phyloP scores from a whole-genome alignment of 2,888 invertebrate genomes.

The Tineola bisselliella region DNA sequence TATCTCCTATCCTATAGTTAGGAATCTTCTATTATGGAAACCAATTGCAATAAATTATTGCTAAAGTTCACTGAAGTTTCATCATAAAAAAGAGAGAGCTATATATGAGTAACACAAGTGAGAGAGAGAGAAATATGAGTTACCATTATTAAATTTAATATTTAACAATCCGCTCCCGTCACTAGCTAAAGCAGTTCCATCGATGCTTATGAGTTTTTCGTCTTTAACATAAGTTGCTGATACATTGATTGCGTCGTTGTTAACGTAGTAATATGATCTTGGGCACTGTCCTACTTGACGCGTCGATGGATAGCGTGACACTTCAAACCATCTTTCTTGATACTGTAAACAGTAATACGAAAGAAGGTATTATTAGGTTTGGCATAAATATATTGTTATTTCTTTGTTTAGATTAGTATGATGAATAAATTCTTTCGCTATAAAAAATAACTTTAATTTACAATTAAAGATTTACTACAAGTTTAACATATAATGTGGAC shows the following conservation, averaged over 20 bases:
- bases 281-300: constrained; percentile 71
- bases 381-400: background rate
- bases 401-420: background rate
- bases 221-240: constrained; percentile 39
- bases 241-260: constrained; percentile 25
- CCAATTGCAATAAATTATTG: too few relatives aligned
- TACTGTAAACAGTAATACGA: constrained; percentile 32
- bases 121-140: too few relatives aligned
- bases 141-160: constrained; percentile 63
- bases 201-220: constrained; percentile 50
- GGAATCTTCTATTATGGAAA: too few relatives aligned
- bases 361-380: too few relatives aligned
- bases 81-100: too few relatives aligned
- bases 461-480: too few relatives aligned
- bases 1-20: too few relatives aligned
- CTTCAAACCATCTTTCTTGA: constrained; percentile 72
- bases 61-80: too few relatives aligned
- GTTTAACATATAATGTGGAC: too few relatives aligned
- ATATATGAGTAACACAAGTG: too few relatives aligned
- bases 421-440: background rate
- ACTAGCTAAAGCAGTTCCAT: constrained; percentile 54
- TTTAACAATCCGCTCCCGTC: constrained; percentile 60
- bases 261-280: constrained; percentile 59
- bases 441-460: background rate
- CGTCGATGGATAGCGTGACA: constrained; percentile 69